Evolutionary conservation across 2,888 invertebrate genomes (phyloP), one percentile per base, ranked within the genome.

Genomic region (Pteria penguin): DNA sequence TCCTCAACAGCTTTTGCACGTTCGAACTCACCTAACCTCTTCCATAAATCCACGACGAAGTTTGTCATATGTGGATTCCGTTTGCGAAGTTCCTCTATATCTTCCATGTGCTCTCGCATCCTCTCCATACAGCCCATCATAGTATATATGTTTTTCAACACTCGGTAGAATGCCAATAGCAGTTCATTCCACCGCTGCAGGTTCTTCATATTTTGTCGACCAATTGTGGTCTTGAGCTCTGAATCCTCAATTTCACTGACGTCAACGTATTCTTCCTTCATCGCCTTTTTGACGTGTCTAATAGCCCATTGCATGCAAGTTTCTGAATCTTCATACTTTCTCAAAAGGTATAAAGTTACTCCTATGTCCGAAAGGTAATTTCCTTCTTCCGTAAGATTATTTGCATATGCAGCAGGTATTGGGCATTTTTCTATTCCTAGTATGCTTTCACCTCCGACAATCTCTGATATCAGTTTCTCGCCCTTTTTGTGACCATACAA

Each of bases 81-180:
- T 0, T 65, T n/a, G 4, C 27, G 52, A 0, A 66, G 31, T 26
- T 72, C 72, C 33, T 72, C 58, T 31, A 52, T 63, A 32, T 72
- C 72, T 3, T 66, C 22, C 29, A 72, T 66, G 31, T 72, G 60
- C 32, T 72, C 65, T 18, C 57, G 57, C n/a, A 72, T 55, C 3
- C 58, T 22, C 8, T 58, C 45, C 22, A 45, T 4, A 5, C 31
- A 14, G 1, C 57, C 32, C 33, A 60, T 65, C 8, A 0, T 0
- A 0, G 24, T 24, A n/a, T 72, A 72, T 5, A 54, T 57, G 4
- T 22, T 63, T 0, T 29, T 22, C 14, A 76, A 45, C 5, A 63
- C 31, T 22, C 54, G 27, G n/a, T 57, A 72, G 4, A 33, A 69
- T 2, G 4, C 0, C 2, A 52, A 24, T 0, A 75, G 58, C 4